Evolutionary conservation across 2,797 vertebrate species (phyloP), one percentile per base, ranked within the genome.

Genomic region (Sebastiscus tertius): DNA sequence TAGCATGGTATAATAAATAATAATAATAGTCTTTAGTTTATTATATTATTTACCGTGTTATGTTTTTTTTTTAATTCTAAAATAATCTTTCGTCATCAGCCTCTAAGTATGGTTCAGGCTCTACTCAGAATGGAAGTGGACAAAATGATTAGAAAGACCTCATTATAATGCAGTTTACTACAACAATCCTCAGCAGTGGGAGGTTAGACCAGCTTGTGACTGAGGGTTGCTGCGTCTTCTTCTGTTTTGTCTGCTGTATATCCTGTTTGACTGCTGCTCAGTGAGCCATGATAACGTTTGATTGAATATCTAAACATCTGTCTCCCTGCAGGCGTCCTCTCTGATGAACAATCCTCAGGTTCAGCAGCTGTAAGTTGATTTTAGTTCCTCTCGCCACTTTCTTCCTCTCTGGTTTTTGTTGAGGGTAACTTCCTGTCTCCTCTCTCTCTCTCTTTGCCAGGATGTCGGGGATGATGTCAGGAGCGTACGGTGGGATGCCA

Each of bases 391-490:
- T 52, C 33, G 3, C 8, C 14, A 12, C 4, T 33, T 58, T 65
- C n/a, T 33, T 62, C 31, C 6, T 61, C 36, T 60, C 4, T 8
- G 9, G 22, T 20, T 60, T 54, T 68, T 46, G 1, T 59, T n/a
- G 10, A 14, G 5, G 16, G 64, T 56, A 31, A 72, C 58, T 22
- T 67, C 56, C 34, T 33, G 12, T 39, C 60, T 66, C 62, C 9
- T 65, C 13, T 14, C 20, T 18, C 7, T 13, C 8, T 14, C 16
- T 16, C 9, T 77, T 18, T 42, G 63, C 0, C 92, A 99, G 98
- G 79, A 97, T 99, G 97, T 99, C 98, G 0, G 98, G 98, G 67
- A 98, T 99, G 98, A 98, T 99, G 90, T 98, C 98, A 0, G 97
- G 98, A 8, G 86, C 95, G 1, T 97, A 97, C 18, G 97, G 96